phyloP scores from a whole-genome alignment of 2,797 vertebrate genomes.

The Myiotriccus ornatus region DNA sequence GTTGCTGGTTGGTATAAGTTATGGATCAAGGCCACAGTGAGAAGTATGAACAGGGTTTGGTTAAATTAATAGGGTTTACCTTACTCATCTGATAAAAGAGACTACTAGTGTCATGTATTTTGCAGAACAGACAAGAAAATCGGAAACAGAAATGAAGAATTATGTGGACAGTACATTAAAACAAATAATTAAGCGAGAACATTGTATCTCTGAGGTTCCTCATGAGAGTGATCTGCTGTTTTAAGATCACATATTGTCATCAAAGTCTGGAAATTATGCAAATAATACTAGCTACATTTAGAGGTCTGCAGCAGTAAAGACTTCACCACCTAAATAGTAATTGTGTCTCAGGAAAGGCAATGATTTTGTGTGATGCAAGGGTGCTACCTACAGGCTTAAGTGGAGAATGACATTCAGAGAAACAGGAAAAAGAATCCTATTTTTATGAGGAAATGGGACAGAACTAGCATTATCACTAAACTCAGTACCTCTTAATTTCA shows the following conservation, averaged over 20 bases:
- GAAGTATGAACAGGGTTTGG: not conserved
- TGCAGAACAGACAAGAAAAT: not conserved
- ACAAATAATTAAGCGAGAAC: not conserved
- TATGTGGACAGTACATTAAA: not conserved
- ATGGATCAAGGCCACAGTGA: not conserved
- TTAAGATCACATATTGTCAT: constrained; percentile 68
- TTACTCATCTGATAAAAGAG: not conserved
- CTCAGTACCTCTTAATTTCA: not conserved
- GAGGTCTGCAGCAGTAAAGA: constrained; percentile 51
- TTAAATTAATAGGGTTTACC: not conserved
- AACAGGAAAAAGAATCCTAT: not conserved
- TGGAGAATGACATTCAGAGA: constrained; percentile 43
- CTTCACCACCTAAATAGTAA: constrained; percentile 48
- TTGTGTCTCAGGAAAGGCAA: not conserved
- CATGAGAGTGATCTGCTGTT: constrained; percentile 10
- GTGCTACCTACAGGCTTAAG: constrained; percentile 74
- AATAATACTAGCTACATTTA: constrained; percentile 61
- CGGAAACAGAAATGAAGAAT: not conserved
- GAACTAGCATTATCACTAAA: not conserved
- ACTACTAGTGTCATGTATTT: not conserved
- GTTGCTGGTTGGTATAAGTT: rapidly evolving
- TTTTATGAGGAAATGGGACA: not conserved
- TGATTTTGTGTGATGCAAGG: constrained; percentile 58
- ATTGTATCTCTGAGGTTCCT: not conserved
- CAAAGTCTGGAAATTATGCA: constrained; percentile 78